A percentile compares a stretch with the other conserved stretches of the same genome.
Evolutionary conservation across 2,797 vertebrate genomes (phyloP).

Genomic region (Triplophysa bombifrons): DNA sequence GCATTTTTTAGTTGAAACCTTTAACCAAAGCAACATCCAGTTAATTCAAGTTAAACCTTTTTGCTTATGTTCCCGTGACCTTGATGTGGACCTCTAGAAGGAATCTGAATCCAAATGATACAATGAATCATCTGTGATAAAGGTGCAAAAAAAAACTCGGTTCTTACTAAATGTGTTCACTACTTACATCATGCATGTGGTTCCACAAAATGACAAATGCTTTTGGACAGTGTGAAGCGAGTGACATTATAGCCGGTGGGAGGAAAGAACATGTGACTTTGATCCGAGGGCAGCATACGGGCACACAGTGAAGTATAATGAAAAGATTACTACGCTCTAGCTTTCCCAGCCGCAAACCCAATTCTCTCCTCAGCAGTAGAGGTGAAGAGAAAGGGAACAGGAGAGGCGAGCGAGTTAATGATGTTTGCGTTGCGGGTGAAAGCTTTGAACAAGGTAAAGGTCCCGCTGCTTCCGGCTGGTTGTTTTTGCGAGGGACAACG

Average conservation of each 20-base stretch:
- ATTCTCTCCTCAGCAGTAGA: constrained; percentile 58
- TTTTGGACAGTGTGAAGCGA: constrained; percentile 28
- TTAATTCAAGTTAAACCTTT: not conserved
- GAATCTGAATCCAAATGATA: not conserved
- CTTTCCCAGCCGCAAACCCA: constrained; percentile 55
- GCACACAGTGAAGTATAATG: constrained; percentile 51
- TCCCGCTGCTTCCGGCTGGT: constrained; percentile 33
- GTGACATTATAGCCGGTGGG: constrained; percentile 10
- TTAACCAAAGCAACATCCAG: not conserved
- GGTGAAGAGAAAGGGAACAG: constrained; percentile 34
- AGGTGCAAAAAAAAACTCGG: not conserved
- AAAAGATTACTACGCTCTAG: constrained; percentile 53
- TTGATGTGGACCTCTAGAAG: not conserved
- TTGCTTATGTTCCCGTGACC: not conserved
- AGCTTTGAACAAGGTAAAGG: constrained; percentile 39
- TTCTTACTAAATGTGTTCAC: not conserved
- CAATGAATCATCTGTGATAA: not conserved
- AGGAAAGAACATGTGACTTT: constrained; percentile 43
- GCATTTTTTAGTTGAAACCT: not conserved
- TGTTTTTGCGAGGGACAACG: constrained; percentile 37
- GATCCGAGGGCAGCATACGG: constrained; percentile 39
- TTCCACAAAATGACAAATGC: constrained; percentile 26
- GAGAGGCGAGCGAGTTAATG: constrained; percentile 42
- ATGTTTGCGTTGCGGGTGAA: constrained; percentile 41
- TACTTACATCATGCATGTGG: constrained; percentile 6